Evolutionary conservation across 37 sponge, comb jelly and placozoan species (phyloP), one percentile per base, ranked within the genome.

Genomic region (Theonella swinhoei): DNA sequence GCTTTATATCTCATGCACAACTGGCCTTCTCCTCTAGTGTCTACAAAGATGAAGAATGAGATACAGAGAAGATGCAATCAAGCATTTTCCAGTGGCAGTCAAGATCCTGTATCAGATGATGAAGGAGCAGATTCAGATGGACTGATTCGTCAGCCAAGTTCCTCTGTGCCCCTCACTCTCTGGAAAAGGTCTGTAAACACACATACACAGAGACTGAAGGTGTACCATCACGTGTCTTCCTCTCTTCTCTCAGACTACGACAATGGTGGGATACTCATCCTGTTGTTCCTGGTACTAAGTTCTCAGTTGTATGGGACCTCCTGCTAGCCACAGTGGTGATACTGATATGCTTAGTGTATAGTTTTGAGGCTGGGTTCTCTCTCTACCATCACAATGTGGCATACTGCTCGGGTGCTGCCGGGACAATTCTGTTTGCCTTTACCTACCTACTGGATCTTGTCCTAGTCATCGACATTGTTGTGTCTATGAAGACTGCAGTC

Each of bases 371-470:
- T 76, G 87, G 80, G 64, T 91, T 91, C 76, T 42, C 78, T 4
- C 79, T 47, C 65, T 83, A 74, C 78, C 41, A 82, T 7, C 72
- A 64, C 4, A 22, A 38, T 23, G 38, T 83, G 23, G 47, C 75
- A 23, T 91, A 78, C 39, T 31, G 58, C n/a, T 47, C 54, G 54
- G 63, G 67, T 2, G 32, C 61, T 25, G 34, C 25, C 1, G 91
- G 91, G 31, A 4, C 3, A 0, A 36, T 66, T 20, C 4, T 85
- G 64, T 80, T 83, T 42, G 65, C 65, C 34, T 20, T 89, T 39
- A 89, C 90, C 37, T 93, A 93, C 63, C 26, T 83, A 28, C 74
- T 93, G 29, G 94, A 93, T 38, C 22, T 83, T 20, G 43, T 93
- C 26, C 73, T 89, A 24, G 22, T 93, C 2, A 19, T 68, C 3